Conservation (phyloP, 2,113 vertebrate genomes). For the Vimba vimba region DNA sequence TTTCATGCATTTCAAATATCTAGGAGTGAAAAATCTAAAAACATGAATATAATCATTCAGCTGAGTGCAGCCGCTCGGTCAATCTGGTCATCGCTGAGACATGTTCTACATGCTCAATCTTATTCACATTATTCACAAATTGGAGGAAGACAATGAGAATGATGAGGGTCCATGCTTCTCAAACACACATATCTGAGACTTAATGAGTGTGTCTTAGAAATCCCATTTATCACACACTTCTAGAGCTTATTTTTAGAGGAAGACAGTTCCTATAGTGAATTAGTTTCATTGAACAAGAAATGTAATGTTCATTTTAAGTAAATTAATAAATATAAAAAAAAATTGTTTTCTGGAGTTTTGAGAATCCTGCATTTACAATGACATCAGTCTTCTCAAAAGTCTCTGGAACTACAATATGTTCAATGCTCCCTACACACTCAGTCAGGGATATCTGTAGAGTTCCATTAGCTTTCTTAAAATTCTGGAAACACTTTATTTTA, state of each 20-base stretch:
- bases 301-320: background rate
- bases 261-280: slow-evolving; percentile 1
- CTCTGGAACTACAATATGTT: background rate
- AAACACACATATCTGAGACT: slow-evolving; percentile 36
- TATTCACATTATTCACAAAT: slow-evolving; percentile 38
- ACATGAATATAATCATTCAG: slow-evolving; percentile 36
- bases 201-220: slow-evolving; percentile 30
- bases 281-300: background rate
- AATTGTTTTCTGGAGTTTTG: background rate
- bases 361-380: background rate
- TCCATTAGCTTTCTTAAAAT: background rate
- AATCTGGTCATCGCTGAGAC: slow-evolving; percentile 33
- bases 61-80: slow-evolving; percentile 18
- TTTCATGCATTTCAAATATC: slow-evolving; percentile 46
- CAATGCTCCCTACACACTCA: background rate
- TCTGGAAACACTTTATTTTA: too few species aligned
- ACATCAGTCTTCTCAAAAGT: background rate
- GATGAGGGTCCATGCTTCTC: slow-evolving; percentile 21
- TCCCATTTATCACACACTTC: slow-evolving; percentile 32
- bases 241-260: slow-evolving; percentile 30
- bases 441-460: background rate
- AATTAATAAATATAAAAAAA: background rate
- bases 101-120: slow-evolving; percentile 33
- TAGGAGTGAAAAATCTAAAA: slow-evolving; percentile 32
- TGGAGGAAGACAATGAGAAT: slow-evolving; percentile 21